Base-by-base conservation (phyloP, 2,888 invertebrate genomes). In the Thymelicus acteon region DNA sequence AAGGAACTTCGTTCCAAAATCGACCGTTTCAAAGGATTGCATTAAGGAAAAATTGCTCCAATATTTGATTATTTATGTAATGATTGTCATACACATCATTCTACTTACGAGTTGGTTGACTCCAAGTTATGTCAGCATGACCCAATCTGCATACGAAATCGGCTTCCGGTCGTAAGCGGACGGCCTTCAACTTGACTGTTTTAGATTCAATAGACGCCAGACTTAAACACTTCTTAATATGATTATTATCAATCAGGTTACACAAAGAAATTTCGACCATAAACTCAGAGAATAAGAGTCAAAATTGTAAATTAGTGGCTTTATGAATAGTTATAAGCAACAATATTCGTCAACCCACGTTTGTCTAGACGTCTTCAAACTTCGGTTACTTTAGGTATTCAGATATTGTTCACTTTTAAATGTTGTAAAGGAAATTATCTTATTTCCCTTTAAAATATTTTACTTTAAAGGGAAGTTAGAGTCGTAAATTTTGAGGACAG, bases 151-250 rank as follows among this genome's bases (percentile, higher is more conserved):
- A 71, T 71, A 71, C 71, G 47, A 65, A 71, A 37, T 65, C 54
- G 71, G 65, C 65, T 71, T 71, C 70, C 70, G 65, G 65, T 39
- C 70, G 15, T 60, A 6, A 65, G 52, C 39, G 58, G 39, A 15
- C 52, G 77, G 74, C 78, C 78, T 78, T 77, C 78, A 76, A 75
- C 76, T 76, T 73, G 71, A 72, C 73, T 75, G 73, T 76, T 78
- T 73, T 73, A 74, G 65, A 78, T 76, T 77, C 74, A 70, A 70
- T 70, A 64, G 70, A 60, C 60, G 52, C 40, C 58, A 70, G 40
- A 70, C 64, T 49, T 39, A 60, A 58, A 64, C 70, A 64, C 49
- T 40, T 58, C 63, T 13, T 63, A 68, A 39, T 69, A 48, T 63
- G 49, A 31, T 52, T 52, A 63, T 63, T 63, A 49, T 49, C 24